Evolutionary conservation across 2,113 vertebrate species (phyloP).

Genomic region (Proterorhinus semilunaris): DNA sequence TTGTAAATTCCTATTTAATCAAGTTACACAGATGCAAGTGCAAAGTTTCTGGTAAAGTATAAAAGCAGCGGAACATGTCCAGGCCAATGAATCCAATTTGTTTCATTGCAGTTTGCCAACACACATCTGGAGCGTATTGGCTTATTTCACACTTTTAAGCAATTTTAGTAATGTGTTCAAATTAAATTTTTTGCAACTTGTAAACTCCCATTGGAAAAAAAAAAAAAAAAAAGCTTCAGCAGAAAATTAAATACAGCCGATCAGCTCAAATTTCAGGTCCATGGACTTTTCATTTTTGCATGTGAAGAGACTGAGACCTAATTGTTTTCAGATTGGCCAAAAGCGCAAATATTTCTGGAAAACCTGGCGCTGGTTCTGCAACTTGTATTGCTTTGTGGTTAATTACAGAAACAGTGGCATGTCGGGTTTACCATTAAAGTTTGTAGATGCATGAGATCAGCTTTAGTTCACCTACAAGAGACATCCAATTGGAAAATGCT

Average conservation of each 20-base stretch:
- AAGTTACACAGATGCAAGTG: no score
- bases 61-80: constrained; percentile 2
- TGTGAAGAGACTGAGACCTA: constrained; percentile 36
- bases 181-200: constrained; percentile 11
- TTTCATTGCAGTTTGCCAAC: constrained; percentile 6
- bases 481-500: not conserved
- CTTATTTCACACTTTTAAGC: constrained; percentile 27
- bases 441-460: constrained; percentile 18
- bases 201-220: constrained; percentile 17
- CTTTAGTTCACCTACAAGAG: constrained; percentile 15
- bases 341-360: constrained; percentile 41
- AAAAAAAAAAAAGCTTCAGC: not conserved
- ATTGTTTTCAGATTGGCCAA: constrained; percentile 63
- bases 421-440: constrained; percentile 21
- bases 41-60: not conserved
- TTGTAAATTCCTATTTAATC: no score
- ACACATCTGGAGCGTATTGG: constrained; percentile 43
- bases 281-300: not conserved
- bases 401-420: constrained; percentile 40
- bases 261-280: not conserved
- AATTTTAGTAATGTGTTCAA: constrained; percentile 28
- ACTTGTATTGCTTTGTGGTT: constrained; percentile 41
- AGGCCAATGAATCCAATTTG: constrained; percentile 12
- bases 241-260: not conserved
- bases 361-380: constrained; percentile 35